Conservation (phyloP, 2,113 vertebrate genomes). For the Heterocephalus glaber region DNA sequence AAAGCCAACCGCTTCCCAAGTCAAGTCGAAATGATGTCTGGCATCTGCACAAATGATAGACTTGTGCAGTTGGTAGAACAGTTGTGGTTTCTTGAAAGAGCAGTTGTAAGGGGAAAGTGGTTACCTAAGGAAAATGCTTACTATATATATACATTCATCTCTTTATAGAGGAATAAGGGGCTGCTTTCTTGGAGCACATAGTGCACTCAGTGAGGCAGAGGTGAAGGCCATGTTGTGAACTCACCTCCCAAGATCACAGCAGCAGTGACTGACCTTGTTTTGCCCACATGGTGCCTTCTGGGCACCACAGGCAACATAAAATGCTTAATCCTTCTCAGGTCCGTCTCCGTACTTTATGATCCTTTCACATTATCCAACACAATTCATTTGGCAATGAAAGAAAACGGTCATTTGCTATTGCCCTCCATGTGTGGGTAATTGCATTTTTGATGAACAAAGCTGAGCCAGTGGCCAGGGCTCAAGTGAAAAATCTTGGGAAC, state of each 20-base stretch:
- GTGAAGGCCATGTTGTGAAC: accelerated
- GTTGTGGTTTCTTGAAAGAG: not conserved
- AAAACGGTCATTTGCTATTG: not conserved
- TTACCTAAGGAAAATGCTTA: not conserved
- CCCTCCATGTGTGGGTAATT: not conserved
- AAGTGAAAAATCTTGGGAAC: not conserved
- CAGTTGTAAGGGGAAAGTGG: not conserved
- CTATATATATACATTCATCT: not conserved
- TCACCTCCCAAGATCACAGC: accelerated
- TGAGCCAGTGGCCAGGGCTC: not conserved
- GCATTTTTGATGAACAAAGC: conserved; percentile 49
- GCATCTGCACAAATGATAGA: not conserved
- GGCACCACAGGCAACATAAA: not conserved
- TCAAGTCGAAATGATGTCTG: accelerated
- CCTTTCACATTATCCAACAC: conserved; percentile 32
- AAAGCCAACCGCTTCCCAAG: not conserved
- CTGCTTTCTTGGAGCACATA: not conserved
- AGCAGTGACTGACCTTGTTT: accelerated
- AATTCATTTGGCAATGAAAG: conserved; percentile 54
- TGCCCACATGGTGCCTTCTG: not conserved
- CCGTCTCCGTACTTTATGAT: conserved; percentile 8
- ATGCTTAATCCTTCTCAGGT: not conserved
- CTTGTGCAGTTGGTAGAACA: not conserved
- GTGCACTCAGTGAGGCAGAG: not conserved
- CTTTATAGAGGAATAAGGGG: not conserved